Conservation (phyloP, 2,797 vertebrate species). For the Anas georgica region DNA sequence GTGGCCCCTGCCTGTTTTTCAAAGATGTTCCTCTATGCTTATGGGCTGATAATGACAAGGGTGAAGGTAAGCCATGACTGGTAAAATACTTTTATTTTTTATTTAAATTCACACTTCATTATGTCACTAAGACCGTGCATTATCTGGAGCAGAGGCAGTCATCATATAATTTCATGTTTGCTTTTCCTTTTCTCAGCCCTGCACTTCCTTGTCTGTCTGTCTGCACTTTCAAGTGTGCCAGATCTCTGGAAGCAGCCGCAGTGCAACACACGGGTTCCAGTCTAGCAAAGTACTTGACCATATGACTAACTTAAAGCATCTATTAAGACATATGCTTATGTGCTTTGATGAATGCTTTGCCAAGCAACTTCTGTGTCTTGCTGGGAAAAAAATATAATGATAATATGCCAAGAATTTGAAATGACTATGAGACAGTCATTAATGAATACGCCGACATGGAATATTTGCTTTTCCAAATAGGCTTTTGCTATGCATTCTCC, state of each 20-base stretch:
- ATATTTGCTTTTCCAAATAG: slow-evolving; percentile 12
- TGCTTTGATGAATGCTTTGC: slow-evolving; percentile 4
- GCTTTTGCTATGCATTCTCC: not conserved
- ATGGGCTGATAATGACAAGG: not conserved
- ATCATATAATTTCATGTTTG: not conserved
- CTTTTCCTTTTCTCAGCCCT: not conserved
- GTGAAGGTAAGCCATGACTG: not conserved
- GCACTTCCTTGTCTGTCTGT: not conserved
- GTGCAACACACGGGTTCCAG: not conserved
- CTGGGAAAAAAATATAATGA: not conserved
- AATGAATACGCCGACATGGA: not conserved
- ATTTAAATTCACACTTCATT: not conserved
- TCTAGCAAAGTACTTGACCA: slow-evolving; percentile 7
- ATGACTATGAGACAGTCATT: not conserved
- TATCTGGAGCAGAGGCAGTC: not conserved
- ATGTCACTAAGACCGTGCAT: not conserved
- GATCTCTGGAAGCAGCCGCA: not conserved
- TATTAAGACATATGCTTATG: slow-evolving; percentile 6
- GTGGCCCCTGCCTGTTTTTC: not conserved
- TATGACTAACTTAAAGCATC: slow-evolving; percentile 2
- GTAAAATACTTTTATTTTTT: not conserved
- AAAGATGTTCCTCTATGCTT: not conserved
- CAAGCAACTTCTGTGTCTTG: slow-evolving; percentile 13
- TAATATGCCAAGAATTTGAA: slow-evolving; percentile 10
- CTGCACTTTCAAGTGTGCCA: not conserved